A percentile compares a stretch with the other conserved stretches of the same genome.
These are phyloP conservation scores for Aphelinus atriplicis DNA, from an alignment of 1,140 invertebrate species.

Conservation along the genomic window DNA sequence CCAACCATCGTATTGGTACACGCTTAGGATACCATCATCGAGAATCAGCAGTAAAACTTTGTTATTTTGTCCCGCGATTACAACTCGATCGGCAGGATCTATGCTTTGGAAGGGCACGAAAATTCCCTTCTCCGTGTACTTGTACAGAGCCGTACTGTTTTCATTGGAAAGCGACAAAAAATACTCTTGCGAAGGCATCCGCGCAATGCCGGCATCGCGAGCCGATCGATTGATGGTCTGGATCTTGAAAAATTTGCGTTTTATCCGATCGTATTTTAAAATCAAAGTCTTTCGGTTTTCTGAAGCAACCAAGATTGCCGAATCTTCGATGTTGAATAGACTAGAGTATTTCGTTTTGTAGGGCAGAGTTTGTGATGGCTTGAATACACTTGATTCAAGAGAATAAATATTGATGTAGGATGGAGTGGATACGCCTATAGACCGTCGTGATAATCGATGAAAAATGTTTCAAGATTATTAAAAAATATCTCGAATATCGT, in stretches of 20 bases:
- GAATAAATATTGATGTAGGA: slow-evolving; percentile 55
- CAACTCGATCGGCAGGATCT: slow-evolving; percentile 15
- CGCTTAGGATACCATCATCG: slow-evolving; percentile 31
- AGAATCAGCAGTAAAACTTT: slow-evolving; percentile 40
- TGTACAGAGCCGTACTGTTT: slow-evolving; percentile 54
- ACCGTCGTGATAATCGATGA: not conserved
- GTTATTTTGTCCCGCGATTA: slow-evolving; percentile 34
- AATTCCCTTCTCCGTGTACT: slow-evolving; percentile 48
- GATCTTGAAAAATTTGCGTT: slow-evolving; percentile 38
- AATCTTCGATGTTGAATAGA: slow-evolving; percentile 43
- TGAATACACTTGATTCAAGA: slow-evolving; percentile 67
- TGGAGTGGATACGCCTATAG: slow-evolving; percentile 33
- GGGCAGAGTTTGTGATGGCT: slow-evolving; percentile 58
- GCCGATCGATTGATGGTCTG: slow-evolving; percentile 34
- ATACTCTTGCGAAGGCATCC: slow-evolving; percentile 29
- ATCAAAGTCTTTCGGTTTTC: slow-evolving; percentile 21
- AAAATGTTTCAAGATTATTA: not conserved
- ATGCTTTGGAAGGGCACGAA: slow-evolving; percentile 64
- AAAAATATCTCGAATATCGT: not conserved
- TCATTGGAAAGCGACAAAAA: slow-evolving; percentile 42
- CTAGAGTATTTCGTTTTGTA: slow-evolving; percentile 36
- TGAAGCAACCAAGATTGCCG: slow-evolving; percentile 39
- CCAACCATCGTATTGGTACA: slow-evolving; percentile 65
- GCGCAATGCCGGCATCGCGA: not conserved
- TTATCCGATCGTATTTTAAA: slow-evolving; percentile 32